phyloP scores from a whole-genome alignment of 2,797 vertebrate genomes.

The Danio jaintianensis region DNA sequence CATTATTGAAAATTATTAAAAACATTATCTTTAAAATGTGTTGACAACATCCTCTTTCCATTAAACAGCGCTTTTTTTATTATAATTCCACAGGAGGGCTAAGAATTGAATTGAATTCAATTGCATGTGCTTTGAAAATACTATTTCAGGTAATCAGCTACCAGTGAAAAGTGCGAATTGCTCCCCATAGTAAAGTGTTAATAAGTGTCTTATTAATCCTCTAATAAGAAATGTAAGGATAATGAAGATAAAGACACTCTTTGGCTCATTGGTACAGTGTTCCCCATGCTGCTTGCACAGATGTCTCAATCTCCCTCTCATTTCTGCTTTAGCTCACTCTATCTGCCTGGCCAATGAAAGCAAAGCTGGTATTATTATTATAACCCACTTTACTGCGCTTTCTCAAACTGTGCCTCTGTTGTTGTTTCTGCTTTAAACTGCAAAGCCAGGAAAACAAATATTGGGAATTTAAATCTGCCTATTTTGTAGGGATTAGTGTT shows the following conservation, averaged over 20 bases:
- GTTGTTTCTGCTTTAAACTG: slow-evolving; percentile 1
- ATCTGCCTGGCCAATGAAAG: slow-evolving; percentile 7
- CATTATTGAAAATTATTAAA: no score
- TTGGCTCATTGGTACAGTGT: slow-evolving; percentile 20
- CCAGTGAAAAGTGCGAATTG: no score
- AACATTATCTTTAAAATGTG: no score
- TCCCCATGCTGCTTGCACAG: slow-evolving; percentile 20
- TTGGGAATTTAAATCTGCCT: background rate
- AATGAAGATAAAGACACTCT: slow-evolving; percentile 29
- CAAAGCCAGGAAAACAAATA: slow-evolving; percentile 1
- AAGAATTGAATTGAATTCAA: no score
- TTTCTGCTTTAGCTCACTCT: background rate
- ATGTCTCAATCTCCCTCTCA: slow-evolving; percentile 37
- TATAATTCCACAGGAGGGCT: no score
- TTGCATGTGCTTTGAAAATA: no score
- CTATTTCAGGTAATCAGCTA: no score
- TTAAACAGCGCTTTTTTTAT: no score
- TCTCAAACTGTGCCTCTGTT: background rate
- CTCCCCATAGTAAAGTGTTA: no score
- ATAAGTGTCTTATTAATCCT: no score
- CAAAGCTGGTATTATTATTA: background rate
- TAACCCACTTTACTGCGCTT: slow-evolving; percentile 9
- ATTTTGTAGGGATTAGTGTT: background rate
- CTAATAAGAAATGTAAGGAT: background rate
- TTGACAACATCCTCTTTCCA: no score